Percentiles rank a stretch among this genome's conserved stretches.
Evolutionary conservation across 2,888 invertebrate species (phyloP).

Genomic region (Pocota personata): DNA sequence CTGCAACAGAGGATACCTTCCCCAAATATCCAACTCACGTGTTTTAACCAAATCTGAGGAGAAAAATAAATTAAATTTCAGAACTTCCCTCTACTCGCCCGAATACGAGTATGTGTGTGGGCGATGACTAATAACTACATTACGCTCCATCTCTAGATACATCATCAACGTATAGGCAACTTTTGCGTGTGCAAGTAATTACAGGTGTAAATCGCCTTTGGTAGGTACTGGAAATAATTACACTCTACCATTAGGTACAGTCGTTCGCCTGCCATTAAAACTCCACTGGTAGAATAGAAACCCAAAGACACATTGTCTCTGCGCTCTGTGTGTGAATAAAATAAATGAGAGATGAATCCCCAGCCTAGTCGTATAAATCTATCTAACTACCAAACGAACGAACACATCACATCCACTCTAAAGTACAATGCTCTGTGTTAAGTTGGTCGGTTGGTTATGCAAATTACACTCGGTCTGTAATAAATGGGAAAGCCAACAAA

Average conservation of each 20-base stretch:
- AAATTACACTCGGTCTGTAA: conserved; percentile 46
- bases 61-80: background rate
- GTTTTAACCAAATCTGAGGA: background rate
- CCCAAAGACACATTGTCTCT: conserved; percentile 41
- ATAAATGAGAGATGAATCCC: conserved; percentile 34
- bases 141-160: background rate
- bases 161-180: background rate
- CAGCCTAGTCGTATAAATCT: conserved; percentile 4
- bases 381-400: conserved; percentile 6
- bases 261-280: background rate
- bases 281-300: background rate
- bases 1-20: background rate
- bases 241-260: conserved; percentile 7
- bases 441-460: conserved; percentile 52
- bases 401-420: conserved; percentile 34
- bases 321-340: conserved; percentile 17
- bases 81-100: background rate
- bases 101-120: background rate
- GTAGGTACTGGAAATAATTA: conserved; percentile 53
- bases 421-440: conserved; percentile 56
- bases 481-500: conserved; percentile 39
- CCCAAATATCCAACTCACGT: background rate
- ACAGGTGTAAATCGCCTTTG: conserved; percentile 52
- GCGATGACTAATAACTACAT: conserved; percentile 23
- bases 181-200: conserved; percentile 55